Conservation (phyloP, 2,113 vertebrate genomes). For the Onychorhynchus coronatus region DNA sequence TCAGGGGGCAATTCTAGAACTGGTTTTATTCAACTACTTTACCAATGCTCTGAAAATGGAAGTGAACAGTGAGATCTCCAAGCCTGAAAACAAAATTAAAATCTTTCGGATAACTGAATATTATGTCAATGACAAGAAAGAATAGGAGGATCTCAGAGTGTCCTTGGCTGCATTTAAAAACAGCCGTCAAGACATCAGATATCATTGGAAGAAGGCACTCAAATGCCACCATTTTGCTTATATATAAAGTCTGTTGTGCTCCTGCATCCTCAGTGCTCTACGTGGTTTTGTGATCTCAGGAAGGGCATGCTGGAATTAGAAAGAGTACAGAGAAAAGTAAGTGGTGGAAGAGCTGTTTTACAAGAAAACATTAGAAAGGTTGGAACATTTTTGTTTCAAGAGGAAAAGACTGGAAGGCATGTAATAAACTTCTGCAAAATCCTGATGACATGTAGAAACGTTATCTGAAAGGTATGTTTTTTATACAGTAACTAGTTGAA, state of each 20-base stretch:
- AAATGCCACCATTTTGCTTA: neutral
- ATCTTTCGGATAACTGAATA: neutral
- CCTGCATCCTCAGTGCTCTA: neutral
- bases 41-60: neutral
- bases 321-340: neutral
- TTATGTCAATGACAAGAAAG: neutral
- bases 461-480: neutral
- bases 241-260: neutral
- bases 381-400: neutral
- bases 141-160: neutral
- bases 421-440: neutral
- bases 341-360: neutral
- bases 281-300: neutral
- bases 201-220: neutral
- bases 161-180: neutral
- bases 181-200: neutral
- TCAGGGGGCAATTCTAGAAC: neutral
- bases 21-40: neutral
- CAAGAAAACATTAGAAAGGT: neutral
- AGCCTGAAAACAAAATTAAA: neutral
- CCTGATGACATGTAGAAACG: neutral
- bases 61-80: neutral
- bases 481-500: neutral
- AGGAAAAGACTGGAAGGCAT: neutral
- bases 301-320: neutral